phyloP scores from a whole-genome alignment of 2,888 invertebrate genomes.

The Penaeus monodon region DNA sequence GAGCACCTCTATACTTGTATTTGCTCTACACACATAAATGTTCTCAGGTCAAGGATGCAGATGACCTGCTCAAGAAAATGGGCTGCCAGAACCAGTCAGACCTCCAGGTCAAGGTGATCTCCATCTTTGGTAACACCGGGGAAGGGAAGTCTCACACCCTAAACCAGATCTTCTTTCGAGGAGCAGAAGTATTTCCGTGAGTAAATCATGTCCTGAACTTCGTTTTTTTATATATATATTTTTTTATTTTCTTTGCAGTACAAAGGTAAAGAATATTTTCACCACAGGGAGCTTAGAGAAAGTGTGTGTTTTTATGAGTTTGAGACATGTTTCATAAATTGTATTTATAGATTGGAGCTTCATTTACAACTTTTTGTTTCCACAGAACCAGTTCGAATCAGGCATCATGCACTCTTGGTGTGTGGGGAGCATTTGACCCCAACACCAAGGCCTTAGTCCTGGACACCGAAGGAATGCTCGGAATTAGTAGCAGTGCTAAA shows the following conservation, averaged over 20 bases:
- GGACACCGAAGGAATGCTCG: constrained; percentile 85
- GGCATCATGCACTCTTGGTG: constrained; percentile 81
- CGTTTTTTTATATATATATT: neutral
- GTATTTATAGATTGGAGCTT: no score
- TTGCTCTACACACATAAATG: constrained; percentile 4
- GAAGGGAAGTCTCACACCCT: constrained; percentile 86
- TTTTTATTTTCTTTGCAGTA: no score
- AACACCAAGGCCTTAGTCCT: constrained; percentile 78
- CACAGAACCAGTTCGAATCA: constrained; percentile 77
- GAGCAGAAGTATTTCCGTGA: constrained; percentile 74
- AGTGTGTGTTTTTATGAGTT: no score
- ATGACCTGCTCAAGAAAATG: constrained; percentile 73
- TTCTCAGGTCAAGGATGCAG: constrained; percentile 71
- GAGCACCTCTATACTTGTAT: no score
- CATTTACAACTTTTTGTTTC: neutral
- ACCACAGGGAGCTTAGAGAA: no score
- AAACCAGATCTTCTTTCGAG: constrained; percentile 80
- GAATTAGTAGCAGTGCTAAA: constrained; percentile 76
- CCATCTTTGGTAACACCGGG: constrained; percentile 87
- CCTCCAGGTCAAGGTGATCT: constrained; percentile 79
- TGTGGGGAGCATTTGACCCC: constrained; percentile 82
- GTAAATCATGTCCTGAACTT: neutral
- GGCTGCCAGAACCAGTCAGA: constrained; percentile 71
- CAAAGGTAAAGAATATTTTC: no score
- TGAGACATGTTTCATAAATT: no score